Evolutionary conservation across 2,888 invertebrate genomes (phyloP).

Genomic region (Ornithoptera priamus): DNA sequence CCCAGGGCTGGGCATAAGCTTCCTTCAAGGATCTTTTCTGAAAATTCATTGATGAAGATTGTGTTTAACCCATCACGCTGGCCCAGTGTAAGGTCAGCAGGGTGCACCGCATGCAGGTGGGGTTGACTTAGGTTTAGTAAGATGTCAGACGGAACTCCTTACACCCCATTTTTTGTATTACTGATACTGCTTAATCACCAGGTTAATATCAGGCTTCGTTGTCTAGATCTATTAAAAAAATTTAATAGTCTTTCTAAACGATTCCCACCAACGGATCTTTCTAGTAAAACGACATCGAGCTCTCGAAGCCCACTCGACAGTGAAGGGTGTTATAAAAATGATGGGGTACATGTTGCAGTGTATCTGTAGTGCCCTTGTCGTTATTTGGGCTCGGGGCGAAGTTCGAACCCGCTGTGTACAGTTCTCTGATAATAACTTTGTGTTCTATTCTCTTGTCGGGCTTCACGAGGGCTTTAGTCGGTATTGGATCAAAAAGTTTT

Average conservation of each 20-base stretch:
- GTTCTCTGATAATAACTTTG: constrained; percentile 37
- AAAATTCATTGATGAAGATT: too few relatives aligned
- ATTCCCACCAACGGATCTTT: constrained; percentile 16
- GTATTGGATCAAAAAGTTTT: neutral
- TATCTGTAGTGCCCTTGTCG: constrained; percentile 51
- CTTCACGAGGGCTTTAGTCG: neutral
- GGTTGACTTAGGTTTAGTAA: too few relatives aligned
- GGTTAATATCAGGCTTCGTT: neutral
- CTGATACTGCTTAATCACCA: neutral
- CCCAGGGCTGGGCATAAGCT: too few relatives aligned
- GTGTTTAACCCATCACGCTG: too few relatives aligned
- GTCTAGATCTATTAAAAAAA: too few relatives aligned
- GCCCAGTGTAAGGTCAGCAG: too few relatives aligned
- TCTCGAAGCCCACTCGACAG: constrained; percentile 42
- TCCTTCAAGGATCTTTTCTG: too few relatives aligned
- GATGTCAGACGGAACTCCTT: too few relatives aligned
- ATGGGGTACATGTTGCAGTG: constrained; percentile 53
- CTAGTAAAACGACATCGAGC: constrained; percentile 35
- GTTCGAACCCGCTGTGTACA: constrained; percentile 46
- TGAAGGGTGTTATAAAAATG: constrained; percentile 66
- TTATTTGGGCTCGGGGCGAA: constrained; percentile 59
- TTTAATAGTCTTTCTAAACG: too few relatives aligned
- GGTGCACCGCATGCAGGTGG: too few relatives aligned
- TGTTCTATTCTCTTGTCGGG: neutral
- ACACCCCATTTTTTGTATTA: too few relatives aligned